Evolutionary conservation across 1,140 invertebrate genomes (phyloP), one percentile per base, ranked within the genome.

Genomic region (Diachasmimorpha longicaudata): DNA sequence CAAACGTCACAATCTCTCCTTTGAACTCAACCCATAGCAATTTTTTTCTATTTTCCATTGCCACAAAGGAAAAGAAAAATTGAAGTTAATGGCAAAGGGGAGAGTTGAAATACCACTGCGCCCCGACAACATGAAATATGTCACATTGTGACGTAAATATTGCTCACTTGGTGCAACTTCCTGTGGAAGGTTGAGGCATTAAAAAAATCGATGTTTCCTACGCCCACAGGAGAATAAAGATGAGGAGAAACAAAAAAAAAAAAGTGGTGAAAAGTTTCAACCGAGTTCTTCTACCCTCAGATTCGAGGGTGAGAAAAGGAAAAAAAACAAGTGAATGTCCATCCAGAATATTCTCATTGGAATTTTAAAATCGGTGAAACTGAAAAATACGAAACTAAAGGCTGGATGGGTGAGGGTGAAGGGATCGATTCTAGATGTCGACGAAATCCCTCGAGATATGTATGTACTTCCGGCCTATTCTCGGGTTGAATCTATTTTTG

Each of bases 381-480:
- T 58, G 13, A 16, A 10, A 10, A 58, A 70, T 42, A 70, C 13
- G 39, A 42, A 10, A 16, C 31, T 21, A 70, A 42, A 31, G 31
- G 6, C 6, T n/a, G 14, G 44, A 21, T 42, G n/a, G 21, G 42
- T 11, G 68, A 4, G 1, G 25, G 42, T 48, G 13, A 55, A 68
- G 66, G 67, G 73, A 68, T 75, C 73, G 63, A 68, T 48, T 68
- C 73, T 13, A 21, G 19, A 31, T 36, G 31, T 36, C 68, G 70
- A 72, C 71, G 72, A 72, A 79, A 76, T 79, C 78, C 78, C 31
- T 31, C 74, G 36, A 73, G 46, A 75, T 68, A 25, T 70, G 52
- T 58, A 76, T 76, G 66, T 72, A 77, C 71, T 78, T 79, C 74
- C 77, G 72, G 67, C 79, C 79, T 79, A 79, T 78, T 76, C 72